Conservation (phyloP, 2,888 invertebrate species). For the Thereva nobilitata region DNA sequence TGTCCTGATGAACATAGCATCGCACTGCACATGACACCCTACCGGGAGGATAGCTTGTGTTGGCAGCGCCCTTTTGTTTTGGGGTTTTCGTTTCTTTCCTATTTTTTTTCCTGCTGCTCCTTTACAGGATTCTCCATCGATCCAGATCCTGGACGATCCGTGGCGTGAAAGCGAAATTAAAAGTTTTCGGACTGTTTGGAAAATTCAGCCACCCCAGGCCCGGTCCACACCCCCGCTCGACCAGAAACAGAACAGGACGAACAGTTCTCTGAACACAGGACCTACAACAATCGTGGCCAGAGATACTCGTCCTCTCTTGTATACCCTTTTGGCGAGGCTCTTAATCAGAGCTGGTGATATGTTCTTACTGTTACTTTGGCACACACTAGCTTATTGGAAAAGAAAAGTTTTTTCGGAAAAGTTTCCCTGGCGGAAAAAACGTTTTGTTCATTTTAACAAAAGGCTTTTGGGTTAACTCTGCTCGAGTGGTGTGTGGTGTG, state of each 20-base stretch:
- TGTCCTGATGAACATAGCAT: neutral
- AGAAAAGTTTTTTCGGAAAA: constrained; percentile 20
- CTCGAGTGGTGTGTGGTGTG: too few relatives aligned
- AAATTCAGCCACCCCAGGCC: constrained; percentile 11
- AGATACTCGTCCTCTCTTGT: too few relatives aligned
- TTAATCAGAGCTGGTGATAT: constrained; percentile 29
- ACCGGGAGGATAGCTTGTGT: neutral
- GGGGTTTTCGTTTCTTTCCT: neutral
- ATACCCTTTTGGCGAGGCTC: constrained; percentile 2
- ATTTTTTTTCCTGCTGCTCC: neutral
- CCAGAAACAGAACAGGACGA: too few relatives aligned
- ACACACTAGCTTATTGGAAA: constrained; percentile 26
- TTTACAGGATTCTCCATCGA: constrained; percentile 16
- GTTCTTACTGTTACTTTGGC: constrained; percentile 26
- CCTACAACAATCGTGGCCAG: too few relatives aligned
- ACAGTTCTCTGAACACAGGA: too few relatives aligned
- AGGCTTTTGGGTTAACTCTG: neutral
- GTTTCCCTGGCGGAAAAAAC: constrained; percentile 15
- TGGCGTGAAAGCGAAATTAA: constrained; percentile 36
- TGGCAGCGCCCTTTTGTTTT: constrained; percentile 16
- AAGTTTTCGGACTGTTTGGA: constrained; percentile 22
- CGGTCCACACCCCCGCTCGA: neutral
- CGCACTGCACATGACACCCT: constrained; percentile 25
- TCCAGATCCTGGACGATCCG: constrained; percentile 27
- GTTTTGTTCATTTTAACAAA: constrained; percentile 25